Percentiles rank a stretch among this genome's conserved stretches.
Conservation (phyloP, 2,113 vertebrate genomes). For the Poicephalus gulielmi region DNA sequence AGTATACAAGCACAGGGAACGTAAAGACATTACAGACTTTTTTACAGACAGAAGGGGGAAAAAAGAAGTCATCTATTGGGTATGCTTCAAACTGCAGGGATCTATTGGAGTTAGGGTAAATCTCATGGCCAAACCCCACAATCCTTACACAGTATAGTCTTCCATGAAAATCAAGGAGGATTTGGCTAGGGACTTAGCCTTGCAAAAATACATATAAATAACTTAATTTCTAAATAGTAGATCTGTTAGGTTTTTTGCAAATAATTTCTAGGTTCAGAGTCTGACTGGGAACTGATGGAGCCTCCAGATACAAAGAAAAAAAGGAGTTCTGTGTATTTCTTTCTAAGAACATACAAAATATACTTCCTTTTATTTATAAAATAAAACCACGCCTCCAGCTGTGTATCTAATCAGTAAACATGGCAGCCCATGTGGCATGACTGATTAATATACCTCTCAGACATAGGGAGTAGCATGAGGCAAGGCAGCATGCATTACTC, state of each 20-base stretch:
- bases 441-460: conserved; percentile 33
- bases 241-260: not conserved
- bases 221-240: not conserved
- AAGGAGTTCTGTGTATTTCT: not conserved
- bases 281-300: not conserved
- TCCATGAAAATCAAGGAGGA: not conserved
- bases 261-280: not conserved
- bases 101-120: not conserved
- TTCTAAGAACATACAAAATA: not conserved
- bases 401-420: conserved; percentile 56
- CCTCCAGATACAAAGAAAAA: not conserved
- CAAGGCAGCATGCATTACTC: not conserved
- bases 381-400: conserved; percentile 42
- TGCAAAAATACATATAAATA: not conserved
- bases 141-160: not conserved
- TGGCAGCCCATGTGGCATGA: conserved; percentile 25
- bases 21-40: not conserved
- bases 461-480: not conserved
- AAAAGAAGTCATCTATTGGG: not conserved
- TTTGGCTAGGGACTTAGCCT: not conserved
- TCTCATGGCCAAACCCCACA: not conserved
- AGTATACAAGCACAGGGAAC: not conserved
- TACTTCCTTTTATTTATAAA: conserved; percentile 8
- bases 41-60: not conserved
- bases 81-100: not conserved